A percentile compares a stretch with the other conserved stretches of the same genome.
Evolutionary conservation across 2,113 vertebrate genomes (phyloP).

Genomic region (Phylloscopus whistleri): DNA sequence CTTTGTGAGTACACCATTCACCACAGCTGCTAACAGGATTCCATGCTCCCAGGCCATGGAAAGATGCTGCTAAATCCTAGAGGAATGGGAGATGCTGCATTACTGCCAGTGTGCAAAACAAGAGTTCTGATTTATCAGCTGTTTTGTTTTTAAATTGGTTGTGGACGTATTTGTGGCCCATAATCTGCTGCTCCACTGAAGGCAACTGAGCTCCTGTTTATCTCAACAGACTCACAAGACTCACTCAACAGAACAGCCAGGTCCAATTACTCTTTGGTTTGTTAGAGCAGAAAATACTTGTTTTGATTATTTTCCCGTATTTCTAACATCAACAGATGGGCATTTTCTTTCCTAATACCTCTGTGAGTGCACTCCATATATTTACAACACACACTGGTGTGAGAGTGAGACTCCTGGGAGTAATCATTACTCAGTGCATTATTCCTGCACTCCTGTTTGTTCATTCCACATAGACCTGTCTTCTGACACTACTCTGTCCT

Average conservation of each 20-base stretch:
- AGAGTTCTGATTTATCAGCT: not conserved
- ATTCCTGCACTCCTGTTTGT: conserved; percentile 24
- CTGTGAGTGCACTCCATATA: conserved; percentile 30
- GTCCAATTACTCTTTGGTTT: conserved; percentile 55
- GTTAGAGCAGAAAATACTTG: conserved; percentile 23
- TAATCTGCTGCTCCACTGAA: not conserved
- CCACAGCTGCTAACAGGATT: not conserved
- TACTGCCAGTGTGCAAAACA: not conserved
- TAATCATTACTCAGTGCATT: conserved; percentile 25
- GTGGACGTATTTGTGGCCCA: not conserved
- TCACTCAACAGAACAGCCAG: not conserved
- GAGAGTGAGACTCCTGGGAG: conserved; percentile 13
- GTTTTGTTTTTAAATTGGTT: not conserved
- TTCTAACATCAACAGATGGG: conserved; percentile 25
- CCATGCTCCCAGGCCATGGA: not conserved
- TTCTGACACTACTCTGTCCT: conserved; percentile 48
- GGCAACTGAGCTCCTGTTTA: not conserved
- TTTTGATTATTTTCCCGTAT: conserved; percentile 31
- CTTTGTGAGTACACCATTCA: not conserved
- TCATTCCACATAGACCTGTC: conserved; percentile 47
- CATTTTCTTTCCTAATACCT: conserved; percentile 24
- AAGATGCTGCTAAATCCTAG: not conserved
- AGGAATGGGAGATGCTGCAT: not conserved
- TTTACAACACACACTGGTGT: conserved; percentile 32
- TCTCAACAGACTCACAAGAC: not conserved